A percentile compares a stretch with the other conserved stretches of the same genome.
Evolutionary conservation across 1,140 invertebrate genomes (phyloP).

Genomic region (Bombus fervidus): DNA sequence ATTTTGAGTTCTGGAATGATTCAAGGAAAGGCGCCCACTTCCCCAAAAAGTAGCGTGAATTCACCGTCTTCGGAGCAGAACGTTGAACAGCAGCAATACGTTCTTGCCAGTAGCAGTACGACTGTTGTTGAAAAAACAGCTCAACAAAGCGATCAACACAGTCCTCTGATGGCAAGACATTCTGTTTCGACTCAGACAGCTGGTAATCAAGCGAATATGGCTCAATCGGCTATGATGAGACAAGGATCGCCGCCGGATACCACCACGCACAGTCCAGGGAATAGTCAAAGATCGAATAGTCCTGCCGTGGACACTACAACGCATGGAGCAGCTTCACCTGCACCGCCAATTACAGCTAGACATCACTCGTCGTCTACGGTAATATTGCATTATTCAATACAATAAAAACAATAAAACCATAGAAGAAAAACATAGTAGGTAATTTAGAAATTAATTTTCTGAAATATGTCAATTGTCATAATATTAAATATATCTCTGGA

Average conservation of each 20-base stretch:
- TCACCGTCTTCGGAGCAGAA: constrained; percentile 79
- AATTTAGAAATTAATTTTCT: too few relatives aligned
- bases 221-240: constrained; percentile 83
- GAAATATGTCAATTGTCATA: too few relatives aligned
- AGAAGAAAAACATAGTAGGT: too few relatives aligned
- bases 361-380: constrained; percentile 83
- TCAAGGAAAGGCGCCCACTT: constrained; percentile 75
- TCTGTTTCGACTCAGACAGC: constrained; percentile 90
- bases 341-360: constrained; percentile 81
- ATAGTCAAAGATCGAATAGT: constrained; percentile 81
- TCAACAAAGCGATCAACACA: constrained; percentile 71
- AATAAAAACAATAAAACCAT: too few relatives aligned
- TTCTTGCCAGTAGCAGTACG: constrained; percentile 74
- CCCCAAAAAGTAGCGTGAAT: constrained; percentile 74
- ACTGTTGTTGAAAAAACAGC: constrained; percentile 73
- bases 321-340: constrained; percentile 82
- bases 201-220: constrained; percentile 84
- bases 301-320: constrained; percentile 82
- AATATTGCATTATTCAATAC: constrained; percentile 50
- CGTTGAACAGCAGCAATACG: constrained; percentile 79
- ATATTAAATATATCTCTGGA: too few relatives aligned
- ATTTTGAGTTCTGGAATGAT: constrained; percentile 78
- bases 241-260: constrained; percentile 89
- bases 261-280: constrained; percentile 89
- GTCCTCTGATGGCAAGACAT: constrained; percentile 82